These are phyloP conservation scores for Lucinisca nassula DNA, from an alignment of 2,888 invertebrate genomes.

Conservation along the genomic window DNA sequence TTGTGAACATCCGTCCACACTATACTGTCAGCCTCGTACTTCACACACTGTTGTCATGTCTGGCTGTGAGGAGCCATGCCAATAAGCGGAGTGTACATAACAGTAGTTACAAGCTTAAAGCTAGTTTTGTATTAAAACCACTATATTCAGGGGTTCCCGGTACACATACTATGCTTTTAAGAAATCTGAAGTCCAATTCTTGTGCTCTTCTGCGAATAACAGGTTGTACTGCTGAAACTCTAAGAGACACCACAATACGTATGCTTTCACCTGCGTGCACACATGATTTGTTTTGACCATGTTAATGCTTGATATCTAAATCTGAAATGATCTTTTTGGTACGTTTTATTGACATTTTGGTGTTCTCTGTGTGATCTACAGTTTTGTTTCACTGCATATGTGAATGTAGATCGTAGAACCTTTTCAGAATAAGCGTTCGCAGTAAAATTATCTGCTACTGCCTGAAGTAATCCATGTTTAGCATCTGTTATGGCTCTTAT, in stretches of 20 bases:
- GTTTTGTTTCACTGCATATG: background rate
- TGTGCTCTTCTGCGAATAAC: background rate
- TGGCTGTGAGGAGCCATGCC: slow-evolving; percentile 61
- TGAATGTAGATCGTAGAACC: background rate
- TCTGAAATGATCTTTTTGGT: background rate
- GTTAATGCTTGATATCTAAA: background rate
- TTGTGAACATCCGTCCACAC: slow-evolving; percentile 42
- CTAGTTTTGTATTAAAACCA: slow-evolving; percentile 62
- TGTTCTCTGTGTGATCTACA: no score
- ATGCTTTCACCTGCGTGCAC: background rate
- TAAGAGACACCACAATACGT: background rate
- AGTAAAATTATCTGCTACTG: slow-evolving; percentile 30
- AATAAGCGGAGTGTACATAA: slow-evolving; percentile 60
- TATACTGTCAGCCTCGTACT: slow-evolving; percentile 19
- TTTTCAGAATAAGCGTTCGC: background rate
- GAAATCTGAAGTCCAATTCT: slow-evolving; percentile 38
- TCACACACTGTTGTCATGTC: slow-evolving; percentile 61
- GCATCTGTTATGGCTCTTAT: background rate
- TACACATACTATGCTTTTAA: slow-evolving; percentile 18
- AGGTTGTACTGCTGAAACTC: slow-evolving; percentile 12
- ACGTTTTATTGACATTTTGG: background rate
- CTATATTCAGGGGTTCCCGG: slow-evolving; percentile 49
- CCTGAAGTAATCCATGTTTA: background rate
- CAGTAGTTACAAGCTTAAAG: slow-evolving; percentile 47
- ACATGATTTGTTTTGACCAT: background rate